phyloP scores from a whole-genome alignment of 1,140 invertebrate genomes.

The Diachasmimorpha longicaudata region DNA sequence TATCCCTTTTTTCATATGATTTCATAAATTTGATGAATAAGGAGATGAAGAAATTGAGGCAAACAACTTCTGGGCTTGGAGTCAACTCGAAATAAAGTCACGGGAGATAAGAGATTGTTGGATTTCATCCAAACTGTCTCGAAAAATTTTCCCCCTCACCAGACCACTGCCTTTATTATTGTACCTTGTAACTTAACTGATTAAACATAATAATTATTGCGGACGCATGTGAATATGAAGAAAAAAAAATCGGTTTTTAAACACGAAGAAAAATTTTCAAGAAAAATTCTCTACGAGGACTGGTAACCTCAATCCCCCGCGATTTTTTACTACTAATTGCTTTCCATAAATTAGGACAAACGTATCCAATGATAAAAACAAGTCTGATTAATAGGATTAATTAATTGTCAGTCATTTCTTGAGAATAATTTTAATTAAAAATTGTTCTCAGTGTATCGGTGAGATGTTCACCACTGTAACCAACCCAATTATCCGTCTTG shows the following conservation, averaged over 20 bases:
- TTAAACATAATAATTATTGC: neutral
- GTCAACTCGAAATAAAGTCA: neutral
- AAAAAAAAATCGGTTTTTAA: no score
- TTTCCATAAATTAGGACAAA: no score
- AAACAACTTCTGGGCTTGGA: neutral
- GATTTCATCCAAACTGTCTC: neutral
- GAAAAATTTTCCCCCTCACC: neutral
- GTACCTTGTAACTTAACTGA: neutral
- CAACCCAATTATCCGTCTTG: slow-evolving; percentile 8
- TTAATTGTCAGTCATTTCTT: no score
- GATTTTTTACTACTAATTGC: no score
- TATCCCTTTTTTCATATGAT: neutral
- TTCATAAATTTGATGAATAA: neutral
- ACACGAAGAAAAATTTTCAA: no score
- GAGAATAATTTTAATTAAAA: no score
- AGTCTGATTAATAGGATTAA: no score
- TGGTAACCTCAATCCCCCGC: no score
- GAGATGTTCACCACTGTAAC: neutral
- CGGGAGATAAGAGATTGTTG: neutral
- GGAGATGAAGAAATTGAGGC: neutral
- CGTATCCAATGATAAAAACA: no score
- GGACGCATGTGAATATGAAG: neutral
- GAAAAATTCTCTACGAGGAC: no score
- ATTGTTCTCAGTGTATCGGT: neutral
- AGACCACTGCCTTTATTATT: neutral